Conservation (phyloP, 2,113 vertebrate genomes). For the Pimephales promelas region DNA sequence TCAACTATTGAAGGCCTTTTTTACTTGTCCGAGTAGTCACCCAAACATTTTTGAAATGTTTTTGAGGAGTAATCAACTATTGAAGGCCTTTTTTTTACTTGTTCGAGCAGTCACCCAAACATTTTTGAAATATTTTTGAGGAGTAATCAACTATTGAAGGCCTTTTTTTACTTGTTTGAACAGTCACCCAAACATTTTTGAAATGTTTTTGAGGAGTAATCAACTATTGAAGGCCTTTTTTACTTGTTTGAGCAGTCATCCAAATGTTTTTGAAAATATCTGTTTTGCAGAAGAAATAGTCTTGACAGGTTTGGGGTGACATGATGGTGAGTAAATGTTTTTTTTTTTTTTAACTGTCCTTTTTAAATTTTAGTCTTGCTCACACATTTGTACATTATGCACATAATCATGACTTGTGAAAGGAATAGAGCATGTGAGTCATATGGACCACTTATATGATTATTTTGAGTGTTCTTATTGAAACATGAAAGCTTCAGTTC, state of each 20-base stretch:
- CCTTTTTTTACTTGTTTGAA: no score
- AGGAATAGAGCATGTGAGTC: neutral
- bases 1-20: no score
- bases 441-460: neutral
- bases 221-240: no score
- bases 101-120: no score
- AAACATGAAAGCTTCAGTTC: neutral
- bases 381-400: neutral
- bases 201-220: neutral
- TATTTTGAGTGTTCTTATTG: neutral
- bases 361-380: neutral
- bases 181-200: no score
- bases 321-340: neutral
- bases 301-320: neutral
- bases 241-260: no score
- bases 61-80: neutral
- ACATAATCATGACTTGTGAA: neutral
- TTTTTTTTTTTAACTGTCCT: neutral
- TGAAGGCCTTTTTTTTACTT: no score
- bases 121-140: neutral
- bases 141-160: no score
- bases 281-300: neutral
- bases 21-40: no score
- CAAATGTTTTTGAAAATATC: no score
- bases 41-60: no score